phyloP scores from a whole-genome alignment of 2,797 vertebrate genomes.

The Hirundo rustica region DNA sequence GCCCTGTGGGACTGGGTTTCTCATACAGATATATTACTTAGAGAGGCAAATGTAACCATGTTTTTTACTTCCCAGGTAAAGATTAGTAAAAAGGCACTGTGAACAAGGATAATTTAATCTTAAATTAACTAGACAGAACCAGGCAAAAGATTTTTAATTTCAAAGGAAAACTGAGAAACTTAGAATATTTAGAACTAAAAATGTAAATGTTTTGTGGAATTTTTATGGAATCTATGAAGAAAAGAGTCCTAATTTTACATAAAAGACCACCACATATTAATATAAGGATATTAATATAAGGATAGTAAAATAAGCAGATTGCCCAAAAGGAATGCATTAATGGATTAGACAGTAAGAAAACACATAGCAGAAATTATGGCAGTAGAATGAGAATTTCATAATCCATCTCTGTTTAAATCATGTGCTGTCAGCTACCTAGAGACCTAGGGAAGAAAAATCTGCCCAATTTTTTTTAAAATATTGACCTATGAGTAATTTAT shows the following conservation, averaged over 20 bases:
- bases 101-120: neutral
- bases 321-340: neutral
- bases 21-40: neutral
- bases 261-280: neutral
- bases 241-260: neutral
- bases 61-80: neutral
- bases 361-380: neutral
- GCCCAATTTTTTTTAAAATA: neutral
- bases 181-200: neutral
- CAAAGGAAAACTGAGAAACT: neutral
- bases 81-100: neutral
- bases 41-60: neutral
- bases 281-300: neutral
- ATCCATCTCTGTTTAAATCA: neutral
- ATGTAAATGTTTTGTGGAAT: neutral
- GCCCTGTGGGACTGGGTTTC: neutral
- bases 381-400: neutral
- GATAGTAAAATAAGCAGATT: neutral
- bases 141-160: neutral
- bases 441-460: neutral
- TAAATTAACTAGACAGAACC: neutral
- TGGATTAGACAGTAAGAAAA: neutral
- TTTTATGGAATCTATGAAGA: neutral
- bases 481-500: neutral
- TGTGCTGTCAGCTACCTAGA: neutral